Base-by-base conservation (phyloP, 1,140 invertebrate genomes). In the Carcinoscorpius rotundicauda region DNA sequence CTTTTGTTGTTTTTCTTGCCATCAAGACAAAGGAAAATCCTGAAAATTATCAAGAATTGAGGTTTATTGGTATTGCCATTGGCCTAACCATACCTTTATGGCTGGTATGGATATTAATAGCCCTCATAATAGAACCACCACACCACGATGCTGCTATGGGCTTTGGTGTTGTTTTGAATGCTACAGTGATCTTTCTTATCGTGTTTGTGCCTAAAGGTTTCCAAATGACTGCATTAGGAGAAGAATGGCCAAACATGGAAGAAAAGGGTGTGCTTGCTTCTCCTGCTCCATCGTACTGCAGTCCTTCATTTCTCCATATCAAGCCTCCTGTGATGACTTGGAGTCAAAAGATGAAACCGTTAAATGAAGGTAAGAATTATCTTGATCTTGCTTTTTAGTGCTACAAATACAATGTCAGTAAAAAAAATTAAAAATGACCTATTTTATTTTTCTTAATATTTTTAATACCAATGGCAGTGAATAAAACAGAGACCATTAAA, bases 231-330 rank as follows among this genome's bases (percentile, higher is more conserved):
- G 91, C 90, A 5, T 84, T 94, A 79, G 91, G 91, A 10, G 86
- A 87, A 67, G 87, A 88, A 61, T 82, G 87, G 59, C 81, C 88
- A 51, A 87, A 87, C 74, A 80, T 87, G 49, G 87, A 88, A 70
- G 88, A 91, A 73, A 79, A 85, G 68, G 75, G 82, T 75, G 29
- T 29, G 29, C 91, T 56, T 84, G 83, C 71, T 80, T 84, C 49
- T 52, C 69, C 60, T 60, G 69, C 66, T 89, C 84, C 65, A 51
- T 89, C 87, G 67, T 87, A 86, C 61, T 92, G 88, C 76, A 91
- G 88, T 64, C 91, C 88, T 3, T 93, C 86, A 8, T 95, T 93
- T 77, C 90, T 91, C 75, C 89, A 93, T 78, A 91, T 92, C 76
- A 92, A 92, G 77, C 89, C 90, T 8, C 62, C 67, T n/a, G 58